A percentile compares a stretch with the other conserved stretches of the same genome.
phyloP scores from a whole-genome alignment of 2,888 invertebrate genomes.

The Drosophila buzzatii region DNA sequence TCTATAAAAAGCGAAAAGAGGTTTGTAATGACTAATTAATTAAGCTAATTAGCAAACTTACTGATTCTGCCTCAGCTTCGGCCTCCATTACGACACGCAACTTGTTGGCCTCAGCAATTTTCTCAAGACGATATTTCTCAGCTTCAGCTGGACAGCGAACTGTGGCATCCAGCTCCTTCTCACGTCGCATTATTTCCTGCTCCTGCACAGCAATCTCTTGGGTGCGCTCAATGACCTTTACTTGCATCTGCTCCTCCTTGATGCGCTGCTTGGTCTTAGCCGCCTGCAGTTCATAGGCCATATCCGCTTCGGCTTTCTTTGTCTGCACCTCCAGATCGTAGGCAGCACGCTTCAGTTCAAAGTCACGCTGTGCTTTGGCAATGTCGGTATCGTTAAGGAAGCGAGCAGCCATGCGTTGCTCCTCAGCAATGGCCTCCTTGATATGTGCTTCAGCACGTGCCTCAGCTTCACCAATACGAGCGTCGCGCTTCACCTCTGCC shows the following conservation, averaged over 20 bases:
- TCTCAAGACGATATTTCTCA: constrained; percentile 95
- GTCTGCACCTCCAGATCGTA: constrained; percentile 99
- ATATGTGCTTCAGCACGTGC: constrained; percentile 93
- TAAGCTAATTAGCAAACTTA: constrained; percentile 76
- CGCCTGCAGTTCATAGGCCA: constrained; percentile 96
- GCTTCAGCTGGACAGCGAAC: constrained; percentile 98
- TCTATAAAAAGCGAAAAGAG: constrained; percentile 63
- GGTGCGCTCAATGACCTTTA: constrained; percentile 94
- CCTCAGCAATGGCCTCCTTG: constrained; percentile 96
- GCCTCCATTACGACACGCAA: constrained; percentile 96
- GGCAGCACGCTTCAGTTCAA: constrained; percentile 97
- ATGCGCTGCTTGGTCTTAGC: constrained; percentile 98
- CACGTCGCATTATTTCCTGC: constrained; percentile 96
- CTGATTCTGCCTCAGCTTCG: constrained; percentile 97
- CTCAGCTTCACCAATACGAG: constrained; percentile 98
- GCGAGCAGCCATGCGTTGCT: constrained; percentile 97
- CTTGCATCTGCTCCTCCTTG: constrained; percentile 99
- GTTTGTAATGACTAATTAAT: neutral
- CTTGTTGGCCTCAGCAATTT: constrained; percentile 96
- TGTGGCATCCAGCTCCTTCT: constrained; percentile 96
- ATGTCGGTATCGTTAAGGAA: constrained; percentile 98
- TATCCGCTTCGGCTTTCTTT: constrained; percentile 93
- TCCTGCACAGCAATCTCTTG: constrained; percentile 98
- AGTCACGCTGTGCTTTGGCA: constrained; percentile 98
- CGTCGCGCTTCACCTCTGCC: constrained; percentile 97